phyloP scores from a whole-genome alignment of 2,888 invertebrate species.

The Pseudococcus longispinus region DNA sequence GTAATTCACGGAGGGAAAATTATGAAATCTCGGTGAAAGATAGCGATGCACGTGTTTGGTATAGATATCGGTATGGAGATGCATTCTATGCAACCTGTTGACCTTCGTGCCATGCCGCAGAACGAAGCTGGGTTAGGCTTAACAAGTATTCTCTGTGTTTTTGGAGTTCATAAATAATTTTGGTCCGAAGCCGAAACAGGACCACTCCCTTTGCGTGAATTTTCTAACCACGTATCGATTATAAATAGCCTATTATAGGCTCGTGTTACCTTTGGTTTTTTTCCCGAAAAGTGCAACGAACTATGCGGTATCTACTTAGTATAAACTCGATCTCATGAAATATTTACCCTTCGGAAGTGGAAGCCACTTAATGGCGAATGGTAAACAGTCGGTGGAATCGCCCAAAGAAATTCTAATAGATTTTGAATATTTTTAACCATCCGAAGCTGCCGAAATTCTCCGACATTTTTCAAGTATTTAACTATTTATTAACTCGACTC shows the following conservation, averaged over 20 bases:
- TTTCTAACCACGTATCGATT: not conserved
- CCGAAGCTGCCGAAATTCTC: not conserved
- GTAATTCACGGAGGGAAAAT: not conserved
- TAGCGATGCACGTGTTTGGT: slow-evolving; percentile 47
- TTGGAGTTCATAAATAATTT: slow-evolving; percentile 55
- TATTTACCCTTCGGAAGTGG: slow-evolving; percentile 28
- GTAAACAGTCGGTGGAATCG: not conserved
- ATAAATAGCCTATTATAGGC: slow-evolving; percentile 30
- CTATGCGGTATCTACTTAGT: not conserved
- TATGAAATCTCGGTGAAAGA: not conserved
- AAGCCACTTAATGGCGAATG: not conserved
- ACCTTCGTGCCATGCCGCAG: slow-evolving; percentile 46
- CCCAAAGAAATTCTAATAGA: not conserved
- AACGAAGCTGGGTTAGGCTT: slow-evolving; percentile 46
- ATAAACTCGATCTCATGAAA: slow-evolving; percentile 3
- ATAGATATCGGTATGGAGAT: not conserved
- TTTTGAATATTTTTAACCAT: not conserved
- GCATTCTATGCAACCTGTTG: slow-evolving; percentile 52
- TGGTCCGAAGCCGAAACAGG: not conserved
- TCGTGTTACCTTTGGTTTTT: not conserved
- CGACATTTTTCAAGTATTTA: not conserved
- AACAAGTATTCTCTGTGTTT: slow-evolving; percentile 43
- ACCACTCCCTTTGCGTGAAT: slow-evolving; percentile 37
- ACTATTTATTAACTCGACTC: not conserved
- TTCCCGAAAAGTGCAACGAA: slow-evolving; percentile 29